Base-by-base conservation (phyloP, 2,113 vertebrate species). In the Cyphomyrus plagiostoma region DNA sequence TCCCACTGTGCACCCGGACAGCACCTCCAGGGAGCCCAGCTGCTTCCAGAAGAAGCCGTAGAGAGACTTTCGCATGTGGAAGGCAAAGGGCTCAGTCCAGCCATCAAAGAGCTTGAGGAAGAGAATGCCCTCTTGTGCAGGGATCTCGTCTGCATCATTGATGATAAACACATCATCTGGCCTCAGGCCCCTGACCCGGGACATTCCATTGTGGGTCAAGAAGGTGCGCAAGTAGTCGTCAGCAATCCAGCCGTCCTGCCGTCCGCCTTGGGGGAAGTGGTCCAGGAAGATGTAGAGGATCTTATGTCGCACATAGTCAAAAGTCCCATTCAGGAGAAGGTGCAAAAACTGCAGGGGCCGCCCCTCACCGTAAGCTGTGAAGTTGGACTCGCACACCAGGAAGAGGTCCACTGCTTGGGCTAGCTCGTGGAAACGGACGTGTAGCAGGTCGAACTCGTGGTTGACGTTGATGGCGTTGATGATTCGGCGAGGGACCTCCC, bases 11-110 rank as follows among this genome's bases (percentile, higher is more conserved):
- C 97, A 98, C 87, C 96, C 97, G 0, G 97, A 97, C 89, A 97
- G 93, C 90, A 98, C 95, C 88, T 98, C 96, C 92, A 98, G 93
- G 1, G 96, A 97, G 88, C 97, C 97, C 0, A 96, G 96, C 46
- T 98, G 97, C 95, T 96, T 97, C 97, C 97, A 98, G 94, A 96
- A 98, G 94, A 98, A 98, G 62, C 97, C 97, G 0, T 97, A 98
- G 10, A 98, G 95, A 0, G 97, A 98, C 91, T 97, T 97, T 86
- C 97, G 97, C 96, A 98, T 96, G 89, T 98, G 97, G 91, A 98
- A 97, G 90, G 96, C 97, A 0, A 98, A 96, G 19, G 97, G 97
- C 90, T 98, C 97, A 0, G 97, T 97, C 97, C 97, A 98, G 89
- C 97, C 97, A 0, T 98, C 95, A 0, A 96, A 97, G 39, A 97